A percentile compares a stretch with the other conserved stretches of the same genome.
Conservation (phyloP, 2,888 invertebrate species). For the Teinopalpus imperialis region DNA sequence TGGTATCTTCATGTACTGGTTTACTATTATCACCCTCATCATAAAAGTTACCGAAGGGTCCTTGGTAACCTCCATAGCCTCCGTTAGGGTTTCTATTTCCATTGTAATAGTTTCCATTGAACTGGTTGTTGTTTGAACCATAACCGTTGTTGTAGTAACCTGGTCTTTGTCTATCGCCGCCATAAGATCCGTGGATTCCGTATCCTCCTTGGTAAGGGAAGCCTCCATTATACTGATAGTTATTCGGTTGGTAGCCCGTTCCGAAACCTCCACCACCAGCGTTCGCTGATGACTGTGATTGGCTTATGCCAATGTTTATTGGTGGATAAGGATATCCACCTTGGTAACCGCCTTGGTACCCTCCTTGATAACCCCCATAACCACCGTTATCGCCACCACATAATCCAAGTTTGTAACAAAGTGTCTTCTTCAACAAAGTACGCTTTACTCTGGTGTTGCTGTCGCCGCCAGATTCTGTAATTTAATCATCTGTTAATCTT, state of each 20-base stretch:
- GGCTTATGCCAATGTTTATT: constrained; percentile 72
- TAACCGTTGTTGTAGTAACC: constrained; percentile 54
- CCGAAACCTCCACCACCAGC: constrained; percentile 57
- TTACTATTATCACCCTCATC: constrained; percentile 9
- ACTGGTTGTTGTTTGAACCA: constrained; percentile 61
- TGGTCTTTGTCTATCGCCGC: constrained; percentile 37
- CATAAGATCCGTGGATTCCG: constrained; percentile 29
- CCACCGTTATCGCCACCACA: constrained; percentile 39
- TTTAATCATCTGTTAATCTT: too few species aligned
- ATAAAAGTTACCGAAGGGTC: constrained; percentile 9
- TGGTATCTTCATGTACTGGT: constrained; percentile 2
- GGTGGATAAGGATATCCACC: constrained; percentile 45
- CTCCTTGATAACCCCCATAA: constrained; percentile 33
- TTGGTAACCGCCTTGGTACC: constrained; percentile 32
- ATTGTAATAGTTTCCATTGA: constrained; percentile 66
- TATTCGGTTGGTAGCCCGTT: constrained; percentile 52
- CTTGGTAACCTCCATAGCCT: constrained; percentile 34
- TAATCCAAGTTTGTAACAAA: constrained; percentile 55
- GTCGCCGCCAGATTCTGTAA: constrained; percentile 32
- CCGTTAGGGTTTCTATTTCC: constrained; percentile 29
- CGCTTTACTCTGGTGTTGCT: constrained; percentile 42
- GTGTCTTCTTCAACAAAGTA: constrained; percentile 44
- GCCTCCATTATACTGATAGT: constrained; percentile 45
- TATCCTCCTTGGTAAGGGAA: constrained; percentile 34
- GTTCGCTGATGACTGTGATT: constrained; percentile 66